phyloP scores from a whole-genome alignment of 2,888 invertebrate genomes.

The Synanthedon tipuliformis region DNA sequence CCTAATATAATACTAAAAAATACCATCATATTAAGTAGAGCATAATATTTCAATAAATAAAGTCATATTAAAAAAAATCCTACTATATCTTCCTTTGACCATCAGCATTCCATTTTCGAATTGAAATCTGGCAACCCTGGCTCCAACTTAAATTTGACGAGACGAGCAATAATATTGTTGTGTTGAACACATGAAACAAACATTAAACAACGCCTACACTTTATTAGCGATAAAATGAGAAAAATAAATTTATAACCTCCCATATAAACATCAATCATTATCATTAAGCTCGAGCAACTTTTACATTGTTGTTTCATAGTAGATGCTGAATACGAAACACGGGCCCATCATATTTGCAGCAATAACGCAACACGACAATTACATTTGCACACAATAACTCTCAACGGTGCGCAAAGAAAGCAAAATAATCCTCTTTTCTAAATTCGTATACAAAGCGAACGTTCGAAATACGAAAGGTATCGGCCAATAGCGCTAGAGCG shows the following conservation, averaged over 20 bases:
- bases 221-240: not conserved
- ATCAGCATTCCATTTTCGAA: too few species aligned
- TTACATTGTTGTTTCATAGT: slow-evolving; percentile 17
- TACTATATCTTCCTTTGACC: too few species aligned
- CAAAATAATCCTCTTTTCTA: slow-evolving; percentile 56
- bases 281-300: slow-evolving; percentile 11
- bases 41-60: too few species aligned
- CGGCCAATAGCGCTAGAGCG: slow-evolving; percentile 51
- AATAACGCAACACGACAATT: slow-evolving; percentile 56
- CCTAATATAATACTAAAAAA: too few species aligned
- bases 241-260: not conserved
- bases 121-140: too few species aligned
- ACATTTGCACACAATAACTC: slow-evolving; percentile 62
- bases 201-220: not conserved
- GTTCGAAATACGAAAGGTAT: slow-evolving; percentile 57
- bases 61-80: too few species aligned
- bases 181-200: not conserved
- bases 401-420: slow-evolving; percentile 47
- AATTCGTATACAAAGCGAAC: slow-evolving; percentile 61
- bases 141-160: not conserved
- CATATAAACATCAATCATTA: not conserved
- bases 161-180: not conserved
- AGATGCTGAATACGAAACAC: slow-evolving; percentile 18
- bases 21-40: too few species aligned
- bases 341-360: slow-evolving; percentile 23